Base-by-base conservation (phyloP, 1,140 invertebrate species). In the Rhagoletis pomonella region DNA sequence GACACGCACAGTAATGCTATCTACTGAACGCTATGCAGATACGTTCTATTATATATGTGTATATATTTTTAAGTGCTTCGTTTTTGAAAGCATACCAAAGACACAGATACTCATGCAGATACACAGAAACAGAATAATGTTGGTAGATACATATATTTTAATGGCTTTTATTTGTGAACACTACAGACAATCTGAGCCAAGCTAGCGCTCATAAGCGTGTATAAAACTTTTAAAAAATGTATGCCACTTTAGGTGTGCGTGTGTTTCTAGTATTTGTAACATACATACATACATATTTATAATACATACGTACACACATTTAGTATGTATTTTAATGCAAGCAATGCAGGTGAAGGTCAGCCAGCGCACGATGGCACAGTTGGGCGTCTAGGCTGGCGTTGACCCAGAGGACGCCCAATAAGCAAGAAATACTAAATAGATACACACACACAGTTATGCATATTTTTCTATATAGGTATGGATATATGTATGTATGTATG, bases 301-400 rank as follows among this genome's bases (percentile, higher is more conserved):
- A 62, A 62, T 55, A 62, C 60, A 62, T 62, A 62, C 17, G 1
- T 17, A 62, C 29, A 1, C 29, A 29, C 29, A 1, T 44, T 44
- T 4, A 6, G 3, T 77, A 77, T 73, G 44, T 55, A 81, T 81
- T 81, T 81, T 81, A 81, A 55, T 81, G 47, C n/a, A 62, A 4
- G 60, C 60, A 17, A 62, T 62, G n/a, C 73, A 81, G 73, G 73
- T 81, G 73, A 81, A 81, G 73, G 73, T 81, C 73, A 81, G 73
- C 42, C 73, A 81, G 73, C 42, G n/a, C 47, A 55, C 19, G 73
- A 58, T 19, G 73, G 47, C 73, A 55, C 73, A 81, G 73, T 81
- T 81, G 73, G 73, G 47, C 47, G 73, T 81, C 73, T 81, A 81
- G 47, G 73, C 47, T 29, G 73, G 17, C 73, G 73, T 58, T 81